Evolutionary conservation across 2,888 invertebrate species (phyloP).

Genomic region (Orchestes rusci): DNA sequence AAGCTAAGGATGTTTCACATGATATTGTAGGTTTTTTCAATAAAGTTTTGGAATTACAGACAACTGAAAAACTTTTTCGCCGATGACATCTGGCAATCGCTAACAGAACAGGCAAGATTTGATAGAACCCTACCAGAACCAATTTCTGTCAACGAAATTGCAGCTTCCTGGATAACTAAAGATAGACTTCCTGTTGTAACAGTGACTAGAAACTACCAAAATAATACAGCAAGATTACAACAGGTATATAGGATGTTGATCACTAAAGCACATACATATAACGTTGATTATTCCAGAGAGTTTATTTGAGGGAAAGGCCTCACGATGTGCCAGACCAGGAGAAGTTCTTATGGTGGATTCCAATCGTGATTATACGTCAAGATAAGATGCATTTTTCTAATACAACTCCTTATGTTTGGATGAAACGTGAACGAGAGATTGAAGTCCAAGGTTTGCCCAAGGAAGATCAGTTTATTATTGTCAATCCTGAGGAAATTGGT

Average conservation of each 20-base stretch:
- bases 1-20: too few species aligned
- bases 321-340: slow-evolving; percentile 65
- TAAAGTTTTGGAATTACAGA: slow-evolving; percentile 36
- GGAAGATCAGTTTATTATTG: slow-evolving; percentile 60
- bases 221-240: slow-evolving; percentile 53
- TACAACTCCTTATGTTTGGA: slow-evolving; percentile 55
- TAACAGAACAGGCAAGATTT: slow-evolving; percentile 60
- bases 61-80: slow-evolving; percentile 69
- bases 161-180: slow-evolving; percentile 75
- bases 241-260: slow-evolving; percentile 48
- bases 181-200: slow-evolving; percentile 71
- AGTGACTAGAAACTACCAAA: slow-evolving; percentile 60
- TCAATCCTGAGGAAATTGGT: slow-evolving; percentile 82
- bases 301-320: slow-evolving; percentile 65
- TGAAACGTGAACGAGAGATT: slow-evolving; percentile 52
- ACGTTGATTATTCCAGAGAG: slow-evolving; percentile 46
- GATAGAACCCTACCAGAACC: slow-evolving; percentile 51
- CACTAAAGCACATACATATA: neutral
- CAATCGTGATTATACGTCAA: slow-evolving; percentile 55
- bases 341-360: slow-evolving; percentile 69
- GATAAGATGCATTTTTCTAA: slow-evolving; percentile 54
- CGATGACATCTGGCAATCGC: slow-evolving; percentile 70
- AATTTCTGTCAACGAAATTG: slow-evolving; percentile 62
- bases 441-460: slow-evolving; percentile 50
- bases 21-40: neutral